Conservation (phyloP, 2,797 vertebrate genomes). For the Brachymystax lenok region DNA sequence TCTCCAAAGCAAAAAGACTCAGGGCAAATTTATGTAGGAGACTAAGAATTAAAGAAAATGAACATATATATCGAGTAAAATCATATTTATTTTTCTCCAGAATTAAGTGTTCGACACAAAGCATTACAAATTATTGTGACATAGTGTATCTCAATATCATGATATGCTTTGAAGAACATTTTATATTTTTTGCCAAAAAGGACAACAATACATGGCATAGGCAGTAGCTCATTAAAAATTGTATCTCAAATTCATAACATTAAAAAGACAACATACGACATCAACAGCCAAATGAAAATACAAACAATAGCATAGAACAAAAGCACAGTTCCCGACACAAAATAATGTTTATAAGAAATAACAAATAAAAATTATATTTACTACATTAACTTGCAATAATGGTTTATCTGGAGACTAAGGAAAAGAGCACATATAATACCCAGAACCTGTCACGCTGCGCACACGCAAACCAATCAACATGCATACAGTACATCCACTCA, state of each 20-base stretch:
- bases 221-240: constrained; percentile 22
- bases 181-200: constrained; percentile 31
- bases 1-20: not conserved
- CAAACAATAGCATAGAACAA: constrained; percentile 45
- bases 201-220: constrained; percentile 32
- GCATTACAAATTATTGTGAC: constrained; percentile 58
- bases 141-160: constrained; percentile 65
- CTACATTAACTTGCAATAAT: constrained; percentile 63
- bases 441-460: constrained; percentile 23
- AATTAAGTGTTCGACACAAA: constrained; percentile 50
- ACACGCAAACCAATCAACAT: constrained; percentile 23
- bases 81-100: constrained; percentile 70
- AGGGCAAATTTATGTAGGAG: not conserved
- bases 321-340: constrained; percentile 50
- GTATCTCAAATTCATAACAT: constrained; percentile 44
- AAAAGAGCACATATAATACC: constrained; percentile 36
- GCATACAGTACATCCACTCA: constrained; percentile 39
- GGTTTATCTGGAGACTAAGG: constrained; percentile 47
- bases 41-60: not conserved
- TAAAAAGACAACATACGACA: constrained; percentile 36
- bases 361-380: constrained; percentile 46
- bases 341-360: constrained; percentile 54
- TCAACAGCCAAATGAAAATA: constrained; percentile 37
- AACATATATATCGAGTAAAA: constrained; percentile 44
- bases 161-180: constrained; percentile 50